phyloP scores from a whole-genome alignment of 2,797 vertebrate genomes.

The Zenarchopterus dispar region DNA sequence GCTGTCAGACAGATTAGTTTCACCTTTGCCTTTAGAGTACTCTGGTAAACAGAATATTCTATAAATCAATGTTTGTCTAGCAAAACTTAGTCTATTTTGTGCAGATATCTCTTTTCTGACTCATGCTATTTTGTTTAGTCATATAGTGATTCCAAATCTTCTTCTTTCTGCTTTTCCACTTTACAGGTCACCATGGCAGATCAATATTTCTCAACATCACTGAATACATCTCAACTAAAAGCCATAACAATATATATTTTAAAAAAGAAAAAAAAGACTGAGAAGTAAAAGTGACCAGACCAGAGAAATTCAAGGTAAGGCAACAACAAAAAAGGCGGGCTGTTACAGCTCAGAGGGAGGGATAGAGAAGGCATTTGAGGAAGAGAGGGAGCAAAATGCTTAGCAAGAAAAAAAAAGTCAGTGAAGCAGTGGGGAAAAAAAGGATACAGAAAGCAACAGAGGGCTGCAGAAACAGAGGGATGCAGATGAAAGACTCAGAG shows the following conservation, averaged over 20 bases:
- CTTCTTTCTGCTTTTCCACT: too few species aligned
- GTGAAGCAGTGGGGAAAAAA: slow-evolving; percentile 20
- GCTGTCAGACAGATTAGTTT: too few species aligned
- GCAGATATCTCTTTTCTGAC: too few species aligned
- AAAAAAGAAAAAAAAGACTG: slow-evolving; percentile 9
- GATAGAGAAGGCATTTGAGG: slow-evolving; percentile 40
- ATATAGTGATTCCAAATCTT: too few species aligned
- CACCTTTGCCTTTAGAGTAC: too few species aligned
- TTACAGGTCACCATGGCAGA: too few species aligned
- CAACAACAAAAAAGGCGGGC: slow-evolving; percentile 3
- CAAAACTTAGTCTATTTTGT: too few species aligned
- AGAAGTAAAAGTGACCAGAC: slow-evolving; percentile 41
- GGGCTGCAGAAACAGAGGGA: slow-evolving; percentile 37
- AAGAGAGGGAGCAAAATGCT: slow-evolving; percentile 30
- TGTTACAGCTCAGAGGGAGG: slow-evolving; percentile 34
- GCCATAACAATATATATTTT: neutral
- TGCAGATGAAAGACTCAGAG: slow-evolving; percentile 47
- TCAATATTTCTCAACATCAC: too few species aligned
- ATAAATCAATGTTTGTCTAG: too few species aligned
- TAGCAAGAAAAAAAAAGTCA: slow-evolving; percentile 20
- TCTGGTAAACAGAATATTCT: too few species aligned
- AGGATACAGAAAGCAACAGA: slow-evolving; percentile 38
- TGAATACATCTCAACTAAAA: too few species aligned
- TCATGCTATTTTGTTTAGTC: too few species aligned
- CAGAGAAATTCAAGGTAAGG: slow-evolving; percentile 34